phyloP scores from a whole-genome alignment of 2,113 vertebrate species.

The Cacatua alba region DNA sequence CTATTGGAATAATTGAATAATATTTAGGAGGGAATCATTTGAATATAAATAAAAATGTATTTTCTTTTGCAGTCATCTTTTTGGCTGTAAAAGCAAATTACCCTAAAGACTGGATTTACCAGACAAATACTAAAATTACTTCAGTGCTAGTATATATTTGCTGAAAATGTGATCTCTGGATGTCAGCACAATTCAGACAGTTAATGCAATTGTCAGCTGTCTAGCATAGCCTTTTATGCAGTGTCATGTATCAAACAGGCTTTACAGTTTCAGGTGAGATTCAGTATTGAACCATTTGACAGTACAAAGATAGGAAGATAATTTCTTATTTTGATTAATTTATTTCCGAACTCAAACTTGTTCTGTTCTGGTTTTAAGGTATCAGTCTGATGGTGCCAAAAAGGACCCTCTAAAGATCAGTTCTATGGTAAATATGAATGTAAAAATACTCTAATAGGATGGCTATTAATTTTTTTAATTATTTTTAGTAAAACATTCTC shows the following conservation, averaged over 20 bases:
- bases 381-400: conserved; percentile 93
- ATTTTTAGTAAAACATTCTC: too few relatives aligned
- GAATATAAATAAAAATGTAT: background rate
- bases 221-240: background rate
- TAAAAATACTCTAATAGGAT: background rate
- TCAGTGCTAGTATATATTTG: background rate
- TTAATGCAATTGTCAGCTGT: background rate
- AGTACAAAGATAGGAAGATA: background rate
- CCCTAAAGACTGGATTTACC: background rate
- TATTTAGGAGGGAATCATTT: background rate
- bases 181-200: background rate
- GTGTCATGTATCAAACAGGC: background rate
- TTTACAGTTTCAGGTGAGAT: background rate
- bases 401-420: conserved; percentile 95
- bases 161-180: background rate
- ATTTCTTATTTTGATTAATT: background rate
- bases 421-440: conserved; percentile 87
- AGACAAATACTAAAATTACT: background rate
- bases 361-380: conserved; percentile 77
- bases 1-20: background rate
- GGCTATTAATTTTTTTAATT: background rate
- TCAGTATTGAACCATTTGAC: background rate
- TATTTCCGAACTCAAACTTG: background rate
- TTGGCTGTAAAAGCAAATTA: background rate
- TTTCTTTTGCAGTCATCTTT: background rate